These are phyloP conservation scores for Tortricodes alternella DNA, from an alignment of 2,888 invertebrate genomes.

Conservation along the genomic window DNA sequence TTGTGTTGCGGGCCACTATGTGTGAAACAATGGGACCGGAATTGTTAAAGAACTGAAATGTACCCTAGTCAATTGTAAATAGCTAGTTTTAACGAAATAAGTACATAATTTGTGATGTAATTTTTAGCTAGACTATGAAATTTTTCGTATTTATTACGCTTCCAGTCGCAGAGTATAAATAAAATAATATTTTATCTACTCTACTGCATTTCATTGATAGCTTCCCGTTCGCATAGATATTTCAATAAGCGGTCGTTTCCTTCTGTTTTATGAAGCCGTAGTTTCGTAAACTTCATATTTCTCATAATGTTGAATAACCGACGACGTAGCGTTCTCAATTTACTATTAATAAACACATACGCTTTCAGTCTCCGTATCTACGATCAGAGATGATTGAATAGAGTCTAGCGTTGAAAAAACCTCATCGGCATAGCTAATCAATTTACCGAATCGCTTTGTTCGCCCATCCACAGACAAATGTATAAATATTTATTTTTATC, in stretches of 20 bases:
- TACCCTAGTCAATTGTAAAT: conserved; percentile 83
- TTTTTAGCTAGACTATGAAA: conserved; percentile 75
- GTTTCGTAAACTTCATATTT: conserved; percentile 16
- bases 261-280: conserved; percentile 10
- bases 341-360: conserved; percentile 24
- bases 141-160: conserved; percentile 82
- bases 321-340: conserved; percentile 19
- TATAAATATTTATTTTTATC: conserved; percentile 83
- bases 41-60: conserved; percentile 79
- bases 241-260: conserved; percentile 24
- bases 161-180: conserved; percentile 80
- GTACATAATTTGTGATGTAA: conserved; percentile 80
- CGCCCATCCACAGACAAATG: conserved; percentile 74
- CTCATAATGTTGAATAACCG: conserved; percentile 10
- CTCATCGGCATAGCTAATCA: conserved; percentile 71
- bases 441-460: conserved; percentile 79
- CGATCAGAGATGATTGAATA: conserved; percentile 67
- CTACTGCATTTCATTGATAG: conserved; percentile 55
- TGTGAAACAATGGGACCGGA: conserved; percentile 37
- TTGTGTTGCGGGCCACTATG: conserved; percentile 2
- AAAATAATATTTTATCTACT: conserved; percentile 80
- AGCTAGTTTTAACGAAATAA: conserved; percentile 59
- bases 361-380: conserved; percentile 46
- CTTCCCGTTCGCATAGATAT: conserved; percentile 23
- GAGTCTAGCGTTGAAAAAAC: conserved; percentile 61